Evolutionary conservation across 2,797 vertebrate species (phyloP), one percentile per base, ranked within the genome.

Genomic region (Argyrosomus regius): DNA sequence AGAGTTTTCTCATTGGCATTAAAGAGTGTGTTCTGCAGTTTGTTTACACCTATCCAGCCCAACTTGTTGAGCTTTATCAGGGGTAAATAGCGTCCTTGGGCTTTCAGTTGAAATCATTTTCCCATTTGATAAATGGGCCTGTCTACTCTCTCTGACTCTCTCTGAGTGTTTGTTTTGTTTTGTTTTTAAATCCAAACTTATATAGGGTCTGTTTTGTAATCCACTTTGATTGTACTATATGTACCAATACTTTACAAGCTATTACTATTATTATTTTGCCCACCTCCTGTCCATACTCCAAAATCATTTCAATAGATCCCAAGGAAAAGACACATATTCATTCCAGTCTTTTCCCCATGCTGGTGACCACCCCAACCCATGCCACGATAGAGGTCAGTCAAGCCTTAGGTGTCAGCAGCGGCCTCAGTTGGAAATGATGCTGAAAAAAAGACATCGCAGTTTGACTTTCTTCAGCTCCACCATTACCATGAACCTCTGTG

Each of bases 401-500:
- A 97, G 94, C 83, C 98, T 97, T 3, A 96, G 96, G 79, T 95
- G 94, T 92, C 96, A 96, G 85, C 96, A 95, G 81, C 96, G 95
- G 6, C 95, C 96, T 13, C 96, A 94, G 81, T 97, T 97, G 88
- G 96, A 97, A 88, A 97, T 96, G 2, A 97, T 96, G 94, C 89
- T 97, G 68, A 97, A 97, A 90, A 96, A 96, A 97, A 96, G 8
- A 39, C 35, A 39, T 96, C 96, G 0, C 96, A 97, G 84, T 98
- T 97, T 53, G 96, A 97, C 87, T 97, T 96, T 72, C 86, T 97
- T 72, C 92, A 95, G 4, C 96, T 96, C 22, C 96, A 96, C 84
- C 96, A 96, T 94, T 97, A 97, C 94, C 94, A 39, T 96, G 91
- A 97, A 97, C 77, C 96, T 95, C 96, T 97, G 46, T 1, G 5